Conservation (phyloP, 2,888 invertebrate species). For the Nineta flava region DNA sequence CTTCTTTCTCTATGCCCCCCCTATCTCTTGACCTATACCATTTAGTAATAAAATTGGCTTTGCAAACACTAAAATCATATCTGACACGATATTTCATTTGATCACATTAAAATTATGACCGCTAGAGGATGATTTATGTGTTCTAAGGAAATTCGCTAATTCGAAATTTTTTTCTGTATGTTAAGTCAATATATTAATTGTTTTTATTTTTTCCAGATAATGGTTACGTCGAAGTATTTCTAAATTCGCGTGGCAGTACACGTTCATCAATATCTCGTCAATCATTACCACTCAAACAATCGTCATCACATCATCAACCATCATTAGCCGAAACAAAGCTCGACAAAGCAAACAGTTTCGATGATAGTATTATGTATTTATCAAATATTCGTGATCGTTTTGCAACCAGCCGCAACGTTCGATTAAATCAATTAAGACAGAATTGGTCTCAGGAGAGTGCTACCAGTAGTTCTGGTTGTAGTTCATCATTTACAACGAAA, state of each 20-base stretch:
- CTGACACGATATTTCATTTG: too few relatives aligned
- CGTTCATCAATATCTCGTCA: slow-evolving; percentile 21
- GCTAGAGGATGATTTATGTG: too few relatives aligned
- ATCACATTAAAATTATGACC: too few relatives aligned
- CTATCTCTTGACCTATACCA: too few relatives aligned
- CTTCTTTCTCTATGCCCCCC: too few relatives aligned
- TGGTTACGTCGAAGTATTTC: slow-evolving; percentile 28
- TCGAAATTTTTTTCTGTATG: too few relatives aligned
- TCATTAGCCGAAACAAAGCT: neutral
- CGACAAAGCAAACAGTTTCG: neutral
- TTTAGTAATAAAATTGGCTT: too few relatives aligned
- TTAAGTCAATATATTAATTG: neutral
- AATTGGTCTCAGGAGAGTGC: slow-evolving; percentile 21
- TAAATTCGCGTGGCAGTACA: slow-evolving; percentile 27
- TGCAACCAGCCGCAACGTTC: slow-evolving; percentile 9
- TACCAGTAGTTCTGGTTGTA: slow-evolving; percentile 10
- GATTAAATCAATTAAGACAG: slow-evolving; percentile 18
- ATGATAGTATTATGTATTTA: neutral
- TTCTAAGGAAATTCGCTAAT: too few relatives aligned
- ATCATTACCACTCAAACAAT: neutral
- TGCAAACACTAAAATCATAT: too few relatives aligned
- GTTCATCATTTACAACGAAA: slow-evolving; percentile 5
- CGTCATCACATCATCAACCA: neutral
- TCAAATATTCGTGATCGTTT: neutral
- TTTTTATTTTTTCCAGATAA: slow-evolving; percentile 19